Conservation (phyloP, 2,797 vertebrate genomes). For the Poliocrania exsul region DNA sequence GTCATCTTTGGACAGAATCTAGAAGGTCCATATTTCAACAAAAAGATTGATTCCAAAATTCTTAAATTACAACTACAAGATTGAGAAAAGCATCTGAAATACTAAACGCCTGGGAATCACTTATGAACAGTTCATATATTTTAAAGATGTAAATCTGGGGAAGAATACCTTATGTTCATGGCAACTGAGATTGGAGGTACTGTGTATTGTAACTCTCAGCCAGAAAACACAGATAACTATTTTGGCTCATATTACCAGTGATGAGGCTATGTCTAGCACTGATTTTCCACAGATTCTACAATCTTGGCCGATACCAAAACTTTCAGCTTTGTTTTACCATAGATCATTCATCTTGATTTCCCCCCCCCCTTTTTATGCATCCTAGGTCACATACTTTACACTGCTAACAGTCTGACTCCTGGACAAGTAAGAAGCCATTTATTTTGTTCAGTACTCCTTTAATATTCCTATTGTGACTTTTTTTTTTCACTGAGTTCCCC, state of each 20-base stretch:
- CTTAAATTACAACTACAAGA: conserved; percentile 61
- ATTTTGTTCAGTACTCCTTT: conserved; percentile 73
- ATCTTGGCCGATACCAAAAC: conserved; percentile 77
- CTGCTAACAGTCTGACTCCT: conserved; percentile 71
- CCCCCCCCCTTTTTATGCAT: conserved; percentile 57
- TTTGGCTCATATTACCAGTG: conserved; percentile 80
- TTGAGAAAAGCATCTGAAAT: conserved; percentile 62
- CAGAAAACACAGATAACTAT: conserved; percentile 83
- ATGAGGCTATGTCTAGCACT: conserved; percentile 84
- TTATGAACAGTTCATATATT: conserved; percentile 77
- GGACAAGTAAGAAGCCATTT: conserved; percentile 70
- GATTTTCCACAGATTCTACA: conserved; percentile 84
- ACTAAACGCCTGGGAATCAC: conserved; percentile 66
- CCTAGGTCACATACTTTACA: conserved; percentile 75
- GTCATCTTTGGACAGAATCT: conserved; percentile 28
- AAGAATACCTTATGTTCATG: conserved; percentile 76
- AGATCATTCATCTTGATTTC: conserved; percentile 76
- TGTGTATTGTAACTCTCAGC: conserved; percentile 75
- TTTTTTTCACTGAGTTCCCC: conserved; percentile 67
- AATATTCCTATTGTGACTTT: conserved; percentile 79
- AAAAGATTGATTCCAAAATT: conserved; percentile 43
- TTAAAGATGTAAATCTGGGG: conserved; percentile 78
- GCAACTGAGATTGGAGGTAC: conserved; percentile 70
- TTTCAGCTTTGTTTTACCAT: conserved; percentile 73
- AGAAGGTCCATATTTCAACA: conserved; percentile 52